phyloP scores from a whole-genome alignment of 2,888 invertebrate species.

The Latrodectus hesperus region DNA sequence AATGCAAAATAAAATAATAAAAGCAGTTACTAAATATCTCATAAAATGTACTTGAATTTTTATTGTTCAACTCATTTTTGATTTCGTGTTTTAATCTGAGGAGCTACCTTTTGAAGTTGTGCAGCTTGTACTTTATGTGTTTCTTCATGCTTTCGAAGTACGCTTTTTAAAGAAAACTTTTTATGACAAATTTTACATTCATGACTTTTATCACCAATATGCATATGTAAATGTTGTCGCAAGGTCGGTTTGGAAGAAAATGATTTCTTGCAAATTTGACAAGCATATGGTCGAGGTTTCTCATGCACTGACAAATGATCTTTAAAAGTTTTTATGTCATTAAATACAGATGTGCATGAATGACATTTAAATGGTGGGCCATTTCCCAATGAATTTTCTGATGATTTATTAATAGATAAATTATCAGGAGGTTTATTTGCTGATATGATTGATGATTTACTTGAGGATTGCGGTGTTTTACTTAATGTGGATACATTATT shows the following conservation, averaged over 20 bases:
- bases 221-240: constrained; percentile 53
- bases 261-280: constrained; percentile 54
- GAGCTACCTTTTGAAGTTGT: background rate
- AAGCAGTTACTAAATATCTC: too few relatives aligned
- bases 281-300: constrained; percentile 41
- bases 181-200: constrained; percentile 52
- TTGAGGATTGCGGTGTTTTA: background rate
- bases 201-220: constrained; percentile 53
- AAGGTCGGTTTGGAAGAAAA: constrained; percentile 50
- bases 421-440: background rate
- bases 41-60: too few relatives aligned
- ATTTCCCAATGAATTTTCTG: background rate
- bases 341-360: constrained; percentile 28
- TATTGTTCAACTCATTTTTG: too few relatives aligned
- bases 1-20: too few relatives aligned
- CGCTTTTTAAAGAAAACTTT: constrained; percentile 55
- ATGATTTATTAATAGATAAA: background rate
- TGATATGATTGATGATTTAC: background rate
- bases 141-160: constrained; percentile 56
- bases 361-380: constrained; percentile 32
- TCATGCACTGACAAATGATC: constrained; percentile 53
- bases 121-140: constrained; percentile 8
- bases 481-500: background rate
- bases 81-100: too few relatives aligned
- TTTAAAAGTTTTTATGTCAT: constrained; percentile 7